Evolutionary conservation across 2,888 invertebrate species (phyloP), one percentile per base, ranked within the genome.

Genomic region (Tachina fera): DNA sequence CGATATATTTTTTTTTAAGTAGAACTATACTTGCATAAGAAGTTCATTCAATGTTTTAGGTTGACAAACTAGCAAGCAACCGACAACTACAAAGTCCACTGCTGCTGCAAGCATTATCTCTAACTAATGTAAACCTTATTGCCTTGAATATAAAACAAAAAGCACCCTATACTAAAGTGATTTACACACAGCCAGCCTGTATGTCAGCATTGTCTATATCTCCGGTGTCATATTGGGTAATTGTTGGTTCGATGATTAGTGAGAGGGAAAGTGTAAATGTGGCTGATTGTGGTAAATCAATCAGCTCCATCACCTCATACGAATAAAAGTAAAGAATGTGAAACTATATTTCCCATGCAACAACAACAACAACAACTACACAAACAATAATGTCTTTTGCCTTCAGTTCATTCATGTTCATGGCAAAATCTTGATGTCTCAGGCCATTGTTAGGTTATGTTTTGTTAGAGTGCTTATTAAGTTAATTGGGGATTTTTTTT

Each of bases 401-500:
- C 47, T 56, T 47, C 13, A 47, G 45, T 41, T 22, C 51, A 56
- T 47, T 72, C 14, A 16, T 58, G 16, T 60, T 49, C 31, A 31
- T 65, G 13, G 45, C 16, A 61, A 8, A 61, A 41, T 63, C 39
- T 53, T 61, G 41, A 10, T 41, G 19, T 74, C 45, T 14, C 74
- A 72, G 80, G 67, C 77, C 81, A 60, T 85, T 76, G 76, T 85
- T 65, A 67, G 72, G 77, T 63, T 72, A 53, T 81, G 63, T 78
- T 85, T 78, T 78, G 63, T 70, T 82, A 74, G 65, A 78, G 68
- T 79, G 74, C 72, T 80, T 86, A 82, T 87, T 87, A 80, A 87
- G 87, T 87, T 87, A 88, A 88, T 88, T 88, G 86, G 84, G 85
- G 87, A 81, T 84, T 61, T 87, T 84, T 86, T 75, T 83, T 81